Percentiles rank a stretch among this genome's conserved stretches.
Evolutionary conservation across 2,888 invertebrate genomes (phyloP).

Genomic region (Hymenopus coronatus): DNA sequence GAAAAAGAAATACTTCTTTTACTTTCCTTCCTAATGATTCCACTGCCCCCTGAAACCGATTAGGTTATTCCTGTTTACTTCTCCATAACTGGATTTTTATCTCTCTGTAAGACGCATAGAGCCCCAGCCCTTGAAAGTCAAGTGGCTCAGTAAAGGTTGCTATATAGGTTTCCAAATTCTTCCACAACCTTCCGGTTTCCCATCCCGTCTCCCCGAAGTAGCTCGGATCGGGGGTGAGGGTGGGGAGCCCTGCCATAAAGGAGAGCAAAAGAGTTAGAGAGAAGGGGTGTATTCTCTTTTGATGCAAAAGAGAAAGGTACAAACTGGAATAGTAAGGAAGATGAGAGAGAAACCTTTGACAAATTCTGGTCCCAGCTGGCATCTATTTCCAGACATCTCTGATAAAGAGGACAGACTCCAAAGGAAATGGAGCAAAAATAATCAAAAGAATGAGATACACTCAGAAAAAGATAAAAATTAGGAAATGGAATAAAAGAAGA

Average conservation of each 20-base stretch:
- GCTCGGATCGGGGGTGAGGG: background rate
- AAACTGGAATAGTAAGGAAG: background rate
- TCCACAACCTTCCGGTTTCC: background rate
- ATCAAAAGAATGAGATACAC: background rate
- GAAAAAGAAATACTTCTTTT: background rate
- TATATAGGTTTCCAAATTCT: background rate
- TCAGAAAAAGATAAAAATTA: background rate
- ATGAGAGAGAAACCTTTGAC: background rate
- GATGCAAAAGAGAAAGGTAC: constrained; percentile 6
- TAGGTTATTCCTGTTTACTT: background rate
- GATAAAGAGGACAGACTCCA: constrained; percentile 1
- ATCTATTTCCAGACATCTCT: background rate
- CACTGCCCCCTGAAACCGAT: background rate
- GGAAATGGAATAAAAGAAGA: background rate
- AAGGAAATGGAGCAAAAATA: constrained; percentile 3
- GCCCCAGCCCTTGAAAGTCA: background rate
- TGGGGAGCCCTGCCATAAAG: background rate
- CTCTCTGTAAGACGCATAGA: background rate
- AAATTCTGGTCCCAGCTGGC: constrained; percentile 1
- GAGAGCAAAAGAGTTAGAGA: background rate
- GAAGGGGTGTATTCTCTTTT: background rate
- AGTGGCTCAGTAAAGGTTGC: background rate
- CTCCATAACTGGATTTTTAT: background rate
- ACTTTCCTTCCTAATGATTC: background rate
- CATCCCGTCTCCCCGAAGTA: background rate